A percentile compares a stretch with the other conserved stretches of the same genome.
These are phyloP conservation scores for Melieria crassipennis DNA, from an alignment of 2,888 invertebrate species.

Conservation along the genomic window DNA sequence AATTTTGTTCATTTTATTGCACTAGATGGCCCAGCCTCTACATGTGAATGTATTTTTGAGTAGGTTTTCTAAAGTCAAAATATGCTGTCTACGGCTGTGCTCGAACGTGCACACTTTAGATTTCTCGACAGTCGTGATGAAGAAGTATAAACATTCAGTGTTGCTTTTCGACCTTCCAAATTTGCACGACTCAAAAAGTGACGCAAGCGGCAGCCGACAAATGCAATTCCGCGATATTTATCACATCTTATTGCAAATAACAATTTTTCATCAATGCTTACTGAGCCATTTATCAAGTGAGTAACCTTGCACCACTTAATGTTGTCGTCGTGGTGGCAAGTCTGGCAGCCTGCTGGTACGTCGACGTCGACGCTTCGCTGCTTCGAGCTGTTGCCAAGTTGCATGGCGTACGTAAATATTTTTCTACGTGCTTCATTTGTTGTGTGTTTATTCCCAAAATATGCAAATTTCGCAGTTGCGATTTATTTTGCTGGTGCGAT, in stretches of 20 bases:
- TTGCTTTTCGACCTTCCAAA: too few relatives aligned
- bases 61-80: too few relatives aligned
- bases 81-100: too few relatives aligned
- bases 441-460: conserved; percentile 21
- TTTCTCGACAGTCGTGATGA: too few relatives aligned
- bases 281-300: conserved; percentile 29
- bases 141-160: too few relatives aligned
- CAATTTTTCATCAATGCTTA: conserved; percentile 31
- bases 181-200: too few relatives aligned
- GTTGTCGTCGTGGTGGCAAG: conserved; percentile 22
- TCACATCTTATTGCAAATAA: conserved; percentile 31
- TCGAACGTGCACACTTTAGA: too few relatives aligned
- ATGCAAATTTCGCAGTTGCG: conserved; percentile 38
- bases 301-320: conserved; percentile 30
- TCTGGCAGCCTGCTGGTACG: neutral
- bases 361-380: neutral
- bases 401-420: too few relatives aligned
- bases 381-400: neutral
- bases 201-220: neutral
- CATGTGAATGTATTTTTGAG: too few relatives aligned
- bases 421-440: neutral
- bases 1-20: too few relatives aligned
- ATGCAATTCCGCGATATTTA: conserved; percentile 27
- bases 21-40: too few relatives aligned
- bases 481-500: conserved; percentile 53